Percentiles rank a stretch among this genome's conserved stretches.
These are phyloP conservation scores for Sebastes matsubarae DNA, from an alignment of 2,797 vertebrate genomes.

Conservation along the genomic window DNA sequence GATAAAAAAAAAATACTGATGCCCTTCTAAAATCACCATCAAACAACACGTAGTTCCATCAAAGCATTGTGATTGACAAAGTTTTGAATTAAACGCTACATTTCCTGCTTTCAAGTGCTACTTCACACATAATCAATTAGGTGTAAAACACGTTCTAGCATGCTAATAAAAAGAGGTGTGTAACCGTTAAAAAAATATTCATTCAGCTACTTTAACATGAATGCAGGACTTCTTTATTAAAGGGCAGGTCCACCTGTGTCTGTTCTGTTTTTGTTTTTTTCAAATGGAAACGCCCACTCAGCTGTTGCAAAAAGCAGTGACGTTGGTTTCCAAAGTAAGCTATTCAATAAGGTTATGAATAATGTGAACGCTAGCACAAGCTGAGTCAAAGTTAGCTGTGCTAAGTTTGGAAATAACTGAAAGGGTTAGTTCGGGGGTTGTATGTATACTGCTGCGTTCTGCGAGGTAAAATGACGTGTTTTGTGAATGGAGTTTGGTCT, in stretches of 20 bases:
- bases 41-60: constrained; percentile 4
- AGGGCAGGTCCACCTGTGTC: too few relatives aligned
- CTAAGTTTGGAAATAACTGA: too few relatives aligned
- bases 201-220: not conserved
- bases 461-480: too few relatives aligned
- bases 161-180: not conserved
- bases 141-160: constrained; percentile 20
- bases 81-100: constrained; percentile 13
- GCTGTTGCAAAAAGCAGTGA: too few relatives aligned
- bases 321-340: too few relatives aligned
- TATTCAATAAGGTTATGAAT: too few relatives aligned
- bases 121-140: constrained; percentile 28
- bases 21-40: not conserved
- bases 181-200: not conserved
- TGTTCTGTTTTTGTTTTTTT: not conserved
- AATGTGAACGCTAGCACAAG: too few relatives aligned
- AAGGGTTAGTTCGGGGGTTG: too few relatives aligned
- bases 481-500: too few relatives aligned
- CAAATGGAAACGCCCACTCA: too few relatives aligned
- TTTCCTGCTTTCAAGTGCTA: constrained; percentile 9
- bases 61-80: constrained; percentile 3
- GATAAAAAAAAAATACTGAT: not conserved
- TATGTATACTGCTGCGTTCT: too few relatives aligned
- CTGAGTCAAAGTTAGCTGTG: too few relatives aligned
- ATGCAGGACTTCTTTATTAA: not conserved